These are phyloP conservation scores for Chamaetylas fuelleborni DNA, from an alignment of 2,113 vertebrate species.

Conservation along the genomic window DNA sequence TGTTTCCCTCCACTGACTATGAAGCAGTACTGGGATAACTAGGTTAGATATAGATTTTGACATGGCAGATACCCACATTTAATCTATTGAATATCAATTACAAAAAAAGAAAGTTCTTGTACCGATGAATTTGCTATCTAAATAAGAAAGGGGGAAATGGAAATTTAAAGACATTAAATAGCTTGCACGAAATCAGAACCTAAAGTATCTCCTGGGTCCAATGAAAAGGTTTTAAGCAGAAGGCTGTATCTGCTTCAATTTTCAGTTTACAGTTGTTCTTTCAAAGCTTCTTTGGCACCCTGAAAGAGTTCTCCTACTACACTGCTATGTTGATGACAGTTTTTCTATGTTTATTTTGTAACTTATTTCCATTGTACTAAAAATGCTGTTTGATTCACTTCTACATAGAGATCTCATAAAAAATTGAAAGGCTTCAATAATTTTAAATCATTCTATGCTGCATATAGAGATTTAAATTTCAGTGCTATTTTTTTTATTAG, in stretches of 20 bases:
- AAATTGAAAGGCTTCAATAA: conserved; percentile 74
- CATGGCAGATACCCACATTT: background rate
- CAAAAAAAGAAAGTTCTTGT: background rate
- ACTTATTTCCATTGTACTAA: conserved; percentile 50
- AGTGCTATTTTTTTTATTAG: conserved; percentile 75
- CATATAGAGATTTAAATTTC: conserved; percentile 74
- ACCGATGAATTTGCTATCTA: background rate
- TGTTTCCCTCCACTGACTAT: background rate
- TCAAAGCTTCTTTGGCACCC: background rate
- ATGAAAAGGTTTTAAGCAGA: background rate
- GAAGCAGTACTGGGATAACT: background rate
- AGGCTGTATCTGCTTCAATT: background rate
- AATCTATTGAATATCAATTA: background rate
- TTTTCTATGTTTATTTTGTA: conserved; percentile 49
- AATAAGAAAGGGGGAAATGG: background rate
- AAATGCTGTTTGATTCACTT: conserved; percentile 62
- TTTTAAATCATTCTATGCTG: conserved; percentile 71
- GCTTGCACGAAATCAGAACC: background rate
- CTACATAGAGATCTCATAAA: conserved; percentile 66
- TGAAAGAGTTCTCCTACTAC: background rate
- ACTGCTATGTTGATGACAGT: background rate
- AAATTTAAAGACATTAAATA: background rate
- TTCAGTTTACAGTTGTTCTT: background rate
- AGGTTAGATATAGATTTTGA: background rate
- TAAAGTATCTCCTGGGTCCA: background rate